phyloP scores from a whole-genome alignment of 2,888 invertebrate genomes.

The Epirrhoe alternata region DNA sequence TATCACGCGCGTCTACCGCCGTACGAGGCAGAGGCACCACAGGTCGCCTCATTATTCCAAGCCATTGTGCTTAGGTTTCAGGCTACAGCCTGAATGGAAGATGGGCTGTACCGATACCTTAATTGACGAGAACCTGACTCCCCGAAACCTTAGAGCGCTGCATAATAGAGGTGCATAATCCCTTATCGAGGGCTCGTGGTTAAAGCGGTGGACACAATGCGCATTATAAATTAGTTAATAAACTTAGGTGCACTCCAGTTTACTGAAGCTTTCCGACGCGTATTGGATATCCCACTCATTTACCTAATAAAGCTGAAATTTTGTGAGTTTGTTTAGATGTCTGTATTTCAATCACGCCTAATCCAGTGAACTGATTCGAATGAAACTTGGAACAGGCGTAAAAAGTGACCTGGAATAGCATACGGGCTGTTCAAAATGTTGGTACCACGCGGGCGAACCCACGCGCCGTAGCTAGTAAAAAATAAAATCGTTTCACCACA shows the following conservation, averaged over 20 bases:
- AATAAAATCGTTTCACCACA: no score
- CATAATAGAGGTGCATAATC: slow-evolving; percentile 82
- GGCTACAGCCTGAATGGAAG: slow-evolving; percentile 69
- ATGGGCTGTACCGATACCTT: slow-evolving; percentile 79
- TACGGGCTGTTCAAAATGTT: no score
- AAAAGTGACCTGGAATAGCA: no score
- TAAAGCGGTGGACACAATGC: slow-evolving; percentile 60
- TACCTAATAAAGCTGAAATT: no score
- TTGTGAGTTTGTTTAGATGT: no score
- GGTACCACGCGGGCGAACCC: no score
- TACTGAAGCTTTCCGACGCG: no score
- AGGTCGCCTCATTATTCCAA: slow-evolving; percentile 76
- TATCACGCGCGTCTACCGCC: slow-evolving; percentile 26
- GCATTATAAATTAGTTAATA: slow-evolving; percentile 1
- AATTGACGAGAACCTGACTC: slow-evolving; percentile 81
- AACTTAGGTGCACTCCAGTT: background rate
- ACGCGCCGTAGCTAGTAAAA: no score
- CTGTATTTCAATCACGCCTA: no score
- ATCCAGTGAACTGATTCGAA: no score
- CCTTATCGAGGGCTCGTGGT: slow-evolving; percentile 70
- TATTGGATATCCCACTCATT: no score
- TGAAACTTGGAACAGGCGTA: no score
- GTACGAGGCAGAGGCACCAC: slow-evolving; percentile 38
- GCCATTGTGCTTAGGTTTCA: slow-evolving; percentile 76
- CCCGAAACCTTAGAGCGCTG: slow-evolving; percentile 81